These are phyloP conservation scores for Lagenorhynchus albirostris DNA, from an alignment of 2,113 vertebrate genomes.

Conservation along the genomic window DNA sequence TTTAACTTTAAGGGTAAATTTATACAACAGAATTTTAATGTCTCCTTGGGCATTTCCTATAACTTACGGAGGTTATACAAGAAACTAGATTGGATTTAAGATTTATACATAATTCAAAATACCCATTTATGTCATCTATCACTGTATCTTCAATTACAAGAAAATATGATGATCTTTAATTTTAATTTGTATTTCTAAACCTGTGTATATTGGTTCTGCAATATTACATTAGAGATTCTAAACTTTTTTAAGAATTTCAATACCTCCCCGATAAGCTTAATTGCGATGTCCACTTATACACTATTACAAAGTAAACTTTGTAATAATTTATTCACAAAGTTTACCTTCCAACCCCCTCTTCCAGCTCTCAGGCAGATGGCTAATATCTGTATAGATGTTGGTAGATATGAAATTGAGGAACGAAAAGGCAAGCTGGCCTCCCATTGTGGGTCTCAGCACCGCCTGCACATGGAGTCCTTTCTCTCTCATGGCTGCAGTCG, in stretches of 20 bases:
- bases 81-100: not conserved
- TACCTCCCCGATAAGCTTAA: not conserved
- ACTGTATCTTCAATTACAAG: not conserved
- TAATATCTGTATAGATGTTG: not conserved
- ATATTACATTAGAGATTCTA: not conserved
- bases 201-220: not conserved
- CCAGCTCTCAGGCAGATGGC: not conserved
- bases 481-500: not conserved
- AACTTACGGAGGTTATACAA: not conserved
- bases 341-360: not conserved
- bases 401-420: not conserved
- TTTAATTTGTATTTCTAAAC: not conserved
- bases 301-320: not conserved
- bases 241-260: not conserved
- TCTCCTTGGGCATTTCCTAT: not conserved
- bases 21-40: not conserved
- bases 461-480: not conserved
- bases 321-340: not conserved
- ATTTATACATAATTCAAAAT: not conserved
- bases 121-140: not conserved
- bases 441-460: not conserved
- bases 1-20: not conserved
- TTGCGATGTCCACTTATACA: not conserved
- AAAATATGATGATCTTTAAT: not conserved
- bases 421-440: not conserved